Conservation (phyloP, 2,113 vertebrate species). For the Eolophus roseicapilla region DNA sequence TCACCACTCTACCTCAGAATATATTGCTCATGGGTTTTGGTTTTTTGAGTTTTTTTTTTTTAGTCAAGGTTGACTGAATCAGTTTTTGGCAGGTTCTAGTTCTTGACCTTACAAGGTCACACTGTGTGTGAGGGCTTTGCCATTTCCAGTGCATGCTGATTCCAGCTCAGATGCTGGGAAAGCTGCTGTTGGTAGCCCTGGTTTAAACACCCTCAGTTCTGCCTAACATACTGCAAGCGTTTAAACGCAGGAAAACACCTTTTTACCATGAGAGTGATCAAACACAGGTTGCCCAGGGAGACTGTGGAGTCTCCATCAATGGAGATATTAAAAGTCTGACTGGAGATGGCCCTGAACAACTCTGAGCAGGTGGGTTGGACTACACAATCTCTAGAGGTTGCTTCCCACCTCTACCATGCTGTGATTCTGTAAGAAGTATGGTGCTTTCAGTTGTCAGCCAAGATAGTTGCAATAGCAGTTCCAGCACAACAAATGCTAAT, state of each 20-base stretch:
- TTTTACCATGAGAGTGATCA: not conserved
- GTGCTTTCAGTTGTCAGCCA: not conserved
- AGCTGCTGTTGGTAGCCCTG: not conserved
- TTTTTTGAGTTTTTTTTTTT: not conserved
- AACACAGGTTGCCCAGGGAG: not conserved
- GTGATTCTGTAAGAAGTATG: not conserved
- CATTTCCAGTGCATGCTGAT: not conserved
- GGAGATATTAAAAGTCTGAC: not conserved
- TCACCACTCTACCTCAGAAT: constrained; percentile 10
- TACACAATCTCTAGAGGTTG: not conserved
- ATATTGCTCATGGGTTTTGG: not conserved
- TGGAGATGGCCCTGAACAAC: not conserved
- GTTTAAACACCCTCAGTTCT: not conserved
- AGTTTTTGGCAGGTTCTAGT: not conserved
- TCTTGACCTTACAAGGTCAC: constrained; percentile 17
- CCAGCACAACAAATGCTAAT: not conserved
- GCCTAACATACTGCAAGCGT: fast-evolving
- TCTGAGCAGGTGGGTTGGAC: not conserved
- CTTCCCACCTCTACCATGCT: not conserved
- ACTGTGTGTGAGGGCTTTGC: not conserved
- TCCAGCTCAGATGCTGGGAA: not conserved
- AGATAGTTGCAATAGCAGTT: not conserved
- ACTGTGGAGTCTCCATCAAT: not conserved
- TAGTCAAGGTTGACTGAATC: not conserved
- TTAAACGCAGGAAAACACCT: not conserved